Evolutionary conservation across 2,888 invertebrate genomes (phyloP), one percentile per base, ranked within the genome.

Genomic region (Scaeva pyrastri): DNA sequence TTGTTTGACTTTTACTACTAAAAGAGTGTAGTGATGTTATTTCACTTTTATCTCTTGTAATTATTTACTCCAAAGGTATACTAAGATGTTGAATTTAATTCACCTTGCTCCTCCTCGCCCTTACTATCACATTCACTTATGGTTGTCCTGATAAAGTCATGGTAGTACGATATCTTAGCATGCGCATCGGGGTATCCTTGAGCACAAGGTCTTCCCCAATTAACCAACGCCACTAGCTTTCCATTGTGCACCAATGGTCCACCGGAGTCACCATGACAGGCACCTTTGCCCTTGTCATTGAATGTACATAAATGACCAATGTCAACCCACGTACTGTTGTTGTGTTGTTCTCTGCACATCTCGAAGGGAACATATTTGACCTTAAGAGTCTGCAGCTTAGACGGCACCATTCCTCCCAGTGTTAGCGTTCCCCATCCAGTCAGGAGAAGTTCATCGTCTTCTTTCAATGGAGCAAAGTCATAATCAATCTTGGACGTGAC

Each of bases 391-490:
- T 95, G 95, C 81, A 95, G 91, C 72, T 94, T 93, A 74, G 94
- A 93, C 6, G 95, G 94, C 0, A 93, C 91, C 1, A 93, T 93
- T 0, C 94, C 94, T 2, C 94, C 94, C 76, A 91, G 72, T 0
- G 91, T 89, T 0, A 91, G 93, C 6, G 94, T 93, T 0, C 95
- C 95, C 95, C 95, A 95, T 4, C 95, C 95, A 2, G 94, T 94
- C 0, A 95, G 90, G 2, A 94, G 90, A n/a, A 94, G 88, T 0
- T 93, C 91, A 56, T 95, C 94, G 0, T 93, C 93, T 8, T 93
- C 93, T 41, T 87, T 88, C 26, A 92, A 58, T 0, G 90, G 88
- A 26, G 88, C 89, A 50, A 89, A 88, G 14, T 88, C 89, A 68
- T 95, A 90, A 68, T 94, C 93, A 1, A 96, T 92, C 0, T 94